phyloP scores from a whole-genome alignment of 1,140 invertebrate species.

The Lepidurus packardi region DNA sequence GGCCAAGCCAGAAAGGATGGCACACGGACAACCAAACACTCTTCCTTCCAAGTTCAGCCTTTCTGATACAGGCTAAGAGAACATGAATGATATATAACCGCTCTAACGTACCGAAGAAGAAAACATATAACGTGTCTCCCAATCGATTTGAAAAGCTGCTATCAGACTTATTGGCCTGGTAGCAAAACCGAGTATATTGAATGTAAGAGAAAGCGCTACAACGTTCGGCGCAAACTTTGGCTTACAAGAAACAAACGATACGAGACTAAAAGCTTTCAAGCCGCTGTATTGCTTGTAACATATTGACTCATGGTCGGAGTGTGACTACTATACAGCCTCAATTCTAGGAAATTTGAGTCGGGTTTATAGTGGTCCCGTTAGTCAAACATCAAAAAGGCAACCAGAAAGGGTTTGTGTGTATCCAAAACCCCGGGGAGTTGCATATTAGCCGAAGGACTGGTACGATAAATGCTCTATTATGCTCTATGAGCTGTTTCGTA shows the following conservation, averaged over 20 bases:
- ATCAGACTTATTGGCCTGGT: background rate
- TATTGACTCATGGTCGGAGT: background rate
- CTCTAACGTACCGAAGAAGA: background rate
- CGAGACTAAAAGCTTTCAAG: background rate
- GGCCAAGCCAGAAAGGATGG: background rate
- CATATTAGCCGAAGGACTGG: background rate
- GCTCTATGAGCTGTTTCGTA: background rate
- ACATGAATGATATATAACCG: background rate
- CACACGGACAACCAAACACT: background rate
- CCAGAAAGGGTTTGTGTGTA: background rate
- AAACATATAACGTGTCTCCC: background rate
- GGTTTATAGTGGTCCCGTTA: background rate
- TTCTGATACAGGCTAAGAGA: background rate
- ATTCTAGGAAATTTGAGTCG: background rate
- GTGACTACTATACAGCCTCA: background rate
- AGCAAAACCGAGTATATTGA: background rate
- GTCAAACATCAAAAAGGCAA: background rate
- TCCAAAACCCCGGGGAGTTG: background rate
- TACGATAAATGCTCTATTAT: background rate
- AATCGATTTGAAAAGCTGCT: constrained; percentile 22
- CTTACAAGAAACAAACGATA: background rate
- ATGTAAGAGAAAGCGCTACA: background rate
- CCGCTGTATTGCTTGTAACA: background rate
- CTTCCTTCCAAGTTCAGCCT: background rate
- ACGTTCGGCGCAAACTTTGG: background rate